Evolutionary conservation across 2,888 invertebrate species (phyloP).

Genomic region (Auanema sp.): DNA sequence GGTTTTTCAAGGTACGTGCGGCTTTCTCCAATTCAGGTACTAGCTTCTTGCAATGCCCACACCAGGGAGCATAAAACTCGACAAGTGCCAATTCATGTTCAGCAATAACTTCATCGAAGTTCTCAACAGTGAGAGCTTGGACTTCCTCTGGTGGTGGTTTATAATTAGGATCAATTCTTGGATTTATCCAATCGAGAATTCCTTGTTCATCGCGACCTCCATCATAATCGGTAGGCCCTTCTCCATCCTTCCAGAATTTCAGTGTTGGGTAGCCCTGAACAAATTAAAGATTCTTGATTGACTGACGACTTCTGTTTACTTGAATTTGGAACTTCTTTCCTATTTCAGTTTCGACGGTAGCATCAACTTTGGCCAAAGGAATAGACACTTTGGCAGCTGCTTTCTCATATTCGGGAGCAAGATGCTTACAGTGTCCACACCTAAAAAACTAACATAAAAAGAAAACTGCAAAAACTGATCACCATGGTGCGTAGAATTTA

Average conservation of each 20-base stretch:
- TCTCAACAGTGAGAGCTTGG: constrained; percentile 67
- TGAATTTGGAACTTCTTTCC: constrained; percentile 68
- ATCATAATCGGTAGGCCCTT: constrained; percentile 67
- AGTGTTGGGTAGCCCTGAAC: constrained; percentile 70
- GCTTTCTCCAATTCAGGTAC: constrained; percentile 69
- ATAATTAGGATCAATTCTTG: constrained; percentile 69
- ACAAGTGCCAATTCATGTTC: constrained; percentile 68
- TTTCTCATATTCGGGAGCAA: constrained; percentile 68
- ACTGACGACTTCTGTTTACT: constrained; percentile 55
- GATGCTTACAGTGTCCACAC: constrained; percentile 69
- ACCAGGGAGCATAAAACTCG: constrained; percentile 72
- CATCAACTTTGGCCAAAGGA: constrained; percentile 70
- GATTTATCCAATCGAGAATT: constrained; percentile 69
- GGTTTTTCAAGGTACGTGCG: constrained; percentile 63
- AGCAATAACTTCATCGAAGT: constrained; percentile 67
- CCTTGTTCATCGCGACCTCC: constrained; percentile 67
- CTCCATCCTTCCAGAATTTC: constrained; percentile 69
- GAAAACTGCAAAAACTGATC: constrained; percentile 30
- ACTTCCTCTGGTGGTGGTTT: constrained; percentile 69
- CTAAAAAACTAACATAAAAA: constrained; percentile 50
- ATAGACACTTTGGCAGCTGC: constrained; percentile 66
- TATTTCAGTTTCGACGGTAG: constrained; percentile 68
- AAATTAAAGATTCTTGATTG: constrained; percentile 66
- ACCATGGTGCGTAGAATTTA: constrained; percentile 72
- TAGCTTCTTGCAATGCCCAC: constrained; percentile 68